Base-by-base conservation (phyloP, 2,113 vertebrate species). In the Camarhynchus parvulus region DNA sequence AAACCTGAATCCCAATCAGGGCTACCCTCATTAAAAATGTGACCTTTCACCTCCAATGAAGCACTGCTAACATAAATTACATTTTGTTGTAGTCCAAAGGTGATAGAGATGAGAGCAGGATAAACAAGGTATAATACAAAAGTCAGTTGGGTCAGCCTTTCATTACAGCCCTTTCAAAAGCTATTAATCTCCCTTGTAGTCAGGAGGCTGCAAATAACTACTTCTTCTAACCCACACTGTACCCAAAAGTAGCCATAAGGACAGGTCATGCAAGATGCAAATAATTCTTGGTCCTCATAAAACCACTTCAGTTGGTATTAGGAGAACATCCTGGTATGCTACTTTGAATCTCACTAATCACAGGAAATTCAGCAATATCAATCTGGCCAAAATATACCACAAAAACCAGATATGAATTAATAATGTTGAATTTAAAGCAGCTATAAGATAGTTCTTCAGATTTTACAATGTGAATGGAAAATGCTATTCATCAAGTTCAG, bases 171-270 rank as follows among this genome's bases (percentile, higher is more conserved):
- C 97, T 98, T 99, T 98, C 98, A 98, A 98, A 99, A 99, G 98
- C 98, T 98, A 99, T 99, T 99, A 98, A 99, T 99, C 98, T 99
- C 97, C 82, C 97, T 97, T 98, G 98, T 98, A 98, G 98, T 98
- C 98, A 98, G 97, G 95, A 97, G 94, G 96, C 97, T 98, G 98
- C 98, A 99, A 98, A 99, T 98, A 99, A 99, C 99, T 98, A 98
- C 98, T 98, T 97, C 97, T 98, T 97, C 98, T 98, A 98, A 98
- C 97, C 98, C 98, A 96, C 98, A 97, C 96, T 98, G 98, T 97
- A 98, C 97, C 98, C 97, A 97, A 98, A 98, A 98, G 98, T 96
- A 97, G 96, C 97, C 97, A 96, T 97, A 97, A 98, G 98, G 97
- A 98, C 97, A 97, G 97, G 97, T 98, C 98, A 98, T 28, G 61